Percentiles rank a stretch among this genome's conserved stretches.
phyloP scores from a whole-genome alignment of 2,888 invertebrate species.

The Spialia ferax region DNA sequence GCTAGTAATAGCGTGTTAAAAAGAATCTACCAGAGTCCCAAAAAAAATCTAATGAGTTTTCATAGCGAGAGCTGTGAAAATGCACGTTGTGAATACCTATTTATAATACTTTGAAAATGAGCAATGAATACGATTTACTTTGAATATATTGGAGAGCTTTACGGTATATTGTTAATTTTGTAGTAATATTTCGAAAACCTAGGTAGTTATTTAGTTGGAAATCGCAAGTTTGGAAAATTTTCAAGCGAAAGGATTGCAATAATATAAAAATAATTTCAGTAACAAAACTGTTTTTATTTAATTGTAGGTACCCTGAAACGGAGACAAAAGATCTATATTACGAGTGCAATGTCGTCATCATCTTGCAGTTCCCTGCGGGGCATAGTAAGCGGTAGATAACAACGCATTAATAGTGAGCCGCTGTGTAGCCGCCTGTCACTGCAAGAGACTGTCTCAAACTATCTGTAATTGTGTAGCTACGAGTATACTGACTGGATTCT shows the following conservation, averaged over 20 bases:
- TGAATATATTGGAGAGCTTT: too few relatives aligned
- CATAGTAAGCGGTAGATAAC: conserved; percentile 7
- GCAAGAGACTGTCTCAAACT: neutral
- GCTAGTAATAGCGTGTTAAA: too few relatives aligned
- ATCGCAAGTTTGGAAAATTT: too few relatives aligned
- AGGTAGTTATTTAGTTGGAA: too few relatives aligned
- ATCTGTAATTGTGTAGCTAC: neutral
- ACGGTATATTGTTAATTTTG: too few relatives aligned
- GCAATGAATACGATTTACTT: too few relatives aligned
- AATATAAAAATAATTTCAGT: neutral
- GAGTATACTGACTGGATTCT: neutral
- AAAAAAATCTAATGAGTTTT: too few relatives aligned
- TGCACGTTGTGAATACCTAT: too few relatives aligned
- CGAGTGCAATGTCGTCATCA: neutral
- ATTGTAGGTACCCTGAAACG: neutral
- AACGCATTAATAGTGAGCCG: conserved; percentile 5
- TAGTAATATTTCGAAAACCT: too few relatives aligned
- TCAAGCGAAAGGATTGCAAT: neutral
- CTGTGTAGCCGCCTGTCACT: conserved; percentile 12
- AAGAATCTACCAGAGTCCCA: too few relatives aligned
- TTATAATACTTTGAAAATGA: too few relatives aligned
- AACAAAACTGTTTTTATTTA: neutral
- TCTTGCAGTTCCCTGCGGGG: conserved; percentile 15
- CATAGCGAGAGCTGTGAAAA: too few relatives aligned
- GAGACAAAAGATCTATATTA: neutral